Conservation (phyloP, 2,113 vertebrate species). For the Psittacus erithacus region DNA sequence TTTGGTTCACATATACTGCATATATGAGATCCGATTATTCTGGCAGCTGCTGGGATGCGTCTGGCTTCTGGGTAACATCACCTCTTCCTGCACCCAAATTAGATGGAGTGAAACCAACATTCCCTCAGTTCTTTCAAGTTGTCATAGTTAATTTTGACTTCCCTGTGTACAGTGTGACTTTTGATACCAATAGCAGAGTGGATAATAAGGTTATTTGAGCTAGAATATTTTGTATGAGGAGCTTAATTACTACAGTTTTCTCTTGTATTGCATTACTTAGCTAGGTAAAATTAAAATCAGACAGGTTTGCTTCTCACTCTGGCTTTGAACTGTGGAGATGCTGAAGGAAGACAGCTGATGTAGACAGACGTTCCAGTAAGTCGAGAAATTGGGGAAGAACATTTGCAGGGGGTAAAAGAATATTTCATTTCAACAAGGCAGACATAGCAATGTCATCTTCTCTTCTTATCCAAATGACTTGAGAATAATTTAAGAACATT, state of each 20-base stretch:
- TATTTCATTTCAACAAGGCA: constrained; percentile 17
- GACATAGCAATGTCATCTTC: constrained; percentile 9
- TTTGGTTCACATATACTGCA: background rate
- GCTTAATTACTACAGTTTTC: background rate
- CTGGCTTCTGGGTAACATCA: constrained; percentile 34
- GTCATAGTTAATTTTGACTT: background rate
- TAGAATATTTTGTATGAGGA: background rate
- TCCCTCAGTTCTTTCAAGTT: background rate
- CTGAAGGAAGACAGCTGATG: constrained; percentile 42
- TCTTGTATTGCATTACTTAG: background rate
- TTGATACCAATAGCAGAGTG: background rate
- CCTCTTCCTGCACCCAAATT: background rate
- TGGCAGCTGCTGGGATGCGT: constrained; percentile 1
- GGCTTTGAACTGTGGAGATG: background rate
- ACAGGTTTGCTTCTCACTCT: constrained; percentile 12
- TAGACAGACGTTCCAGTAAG: background rate
- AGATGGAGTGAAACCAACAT: background rate
- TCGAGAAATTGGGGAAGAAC: constrained; percentile 38
- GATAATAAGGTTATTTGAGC: background rate
- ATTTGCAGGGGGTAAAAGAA: constrained; percentile 16
- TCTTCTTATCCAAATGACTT: constrained; percentile 1
- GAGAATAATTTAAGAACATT: constrained; percentile 18
- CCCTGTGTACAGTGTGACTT: background rate
- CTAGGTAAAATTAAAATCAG: constrained; percentile 15
- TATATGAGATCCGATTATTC: background rate